Evolutionary conservation across 2,888 invertebrate genomes (phyloP).

Genomic region (Clepsis dumicolana): DNA sequence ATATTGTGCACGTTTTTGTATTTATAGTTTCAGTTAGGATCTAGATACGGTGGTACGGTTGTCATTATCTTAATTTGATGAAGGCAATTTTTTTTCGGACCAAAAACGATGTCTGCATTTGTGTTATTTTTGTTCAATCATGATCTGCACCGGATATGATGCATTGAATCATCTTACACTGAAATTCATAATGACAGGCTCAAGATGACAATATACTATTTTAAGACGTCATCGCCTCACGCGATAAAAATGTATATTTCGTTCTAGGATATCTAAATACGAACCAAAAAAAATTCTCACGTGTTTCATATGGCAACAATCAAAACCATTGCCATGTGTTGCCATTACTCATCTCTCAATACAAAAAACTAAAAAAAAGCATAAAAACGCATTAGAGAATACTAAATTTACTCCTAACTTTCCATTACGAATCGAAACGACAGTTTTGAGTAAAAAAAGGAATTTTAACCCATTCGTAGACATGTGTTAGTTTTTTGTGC

Average conservation of each 20-base stretch:
- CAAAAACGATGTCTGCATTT: not conserved
- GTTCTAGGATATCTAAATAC: constrained; percentile 40
- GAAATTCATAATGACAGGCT: constrained; percentile 2
- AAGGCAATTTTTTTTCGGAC: not conserved
- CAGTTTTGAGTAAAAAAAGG: constrained; percentile 42
- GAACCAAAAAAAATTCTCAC: constrained; percentile 42
- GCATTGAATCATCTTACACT: constrained; percentile 15
- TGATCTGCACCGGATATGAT: not conserved
- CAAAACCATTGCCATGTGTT: constrained; percentile 39
- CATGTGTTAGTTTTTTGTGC: constrained; percentile 44
- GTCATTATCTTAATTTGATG: no score
- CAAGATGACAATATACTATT: constrained; percentile 1
- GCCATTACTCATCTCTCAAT: constrained; percentile 45
- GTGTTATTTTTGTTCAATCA: not conserved
- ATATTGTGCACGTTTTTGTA: no score
- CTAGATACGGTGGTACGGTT: no score
- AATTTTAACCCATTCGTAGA: constrained; percentile 47
- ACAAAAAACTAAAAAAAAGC: constrained; percentile 39
- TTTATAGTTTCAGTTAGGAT: no score
- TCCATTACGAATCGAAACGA: constrained; percentile 46
- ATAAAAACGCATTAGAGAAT: constrained; percentile 41
- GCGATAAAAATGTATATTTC: constrained; percentile 23
- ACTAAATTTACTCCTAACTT: constrained; percentile 46
- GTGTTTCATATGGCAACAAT: constrained; percentile 44
- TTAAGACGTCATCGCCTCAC: constrained; percentile 4